Conservation (phyloP, 2,797 vertebrate species). For the Echeneis naucrates region DNA sequence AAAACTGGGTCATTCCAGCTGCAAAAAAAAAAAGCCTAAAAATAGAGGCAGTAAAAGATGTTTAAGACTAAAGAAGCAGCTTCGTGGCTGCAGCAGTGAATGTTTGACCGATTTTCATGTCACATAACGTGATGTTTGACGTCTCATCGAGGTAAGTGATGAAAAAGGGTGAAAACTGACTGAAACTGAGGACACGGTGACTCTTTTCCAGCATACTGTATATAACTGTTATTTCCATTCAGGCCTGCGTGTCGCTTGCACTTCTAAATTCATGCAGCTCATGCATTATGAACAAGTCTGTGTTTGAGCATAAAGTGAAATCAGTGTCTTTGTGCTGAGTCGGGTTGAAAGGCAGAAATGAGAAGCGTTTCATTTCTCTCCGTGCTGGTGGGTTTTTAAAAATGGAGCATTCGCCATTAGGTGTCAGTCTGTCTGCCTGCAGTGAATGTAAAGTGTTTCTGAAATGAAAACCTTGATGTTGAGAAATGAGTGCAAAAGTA, state of each 20-base stretch:
- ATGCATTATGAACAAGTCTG: slow-evolving; percentile 9
- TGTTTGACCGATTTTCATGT: neutral
- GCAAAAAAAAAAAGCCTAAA: slow-evolving; percentile 19
- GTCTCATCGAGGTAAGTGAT: too few species aligned
- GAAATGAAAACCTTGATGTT: neutral
- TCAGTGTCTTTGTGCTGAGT: neutral
- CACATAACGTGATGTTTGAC: too few species aligned
- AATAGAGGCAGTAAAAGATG: slow-evolving; percentile 18
- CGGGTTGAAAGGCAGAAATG: neutral
- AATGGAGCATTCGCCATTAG: neutral
- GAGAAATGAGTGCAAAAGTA: neutral
- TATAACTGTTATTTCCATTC: too few species aligned
- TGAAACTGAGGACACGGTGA: too few species aligned
- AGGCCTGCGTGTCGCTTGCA: neutral
- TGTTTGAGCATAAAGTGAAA: neutral
- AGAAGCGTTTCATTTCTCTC: neutral
- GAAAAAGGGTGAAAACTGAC: too few species aligned
- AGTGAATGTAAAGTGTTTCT: neutral
- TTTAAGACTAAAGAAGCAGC: neutral
- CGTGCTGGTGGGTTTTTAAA: neutral
- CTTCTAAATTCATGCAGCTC: slow-evolving; percentile 7
- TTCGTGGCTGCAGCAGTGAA: neutral
- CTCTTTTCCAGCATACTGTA: too few species aligned
- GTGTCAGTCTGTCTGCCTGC: neutral
- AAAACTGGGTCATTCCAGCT: slow-evolving; percentile 60